Evolutionary conservation across 2,888 invertebrate genomes (phyloP), one percentile per base, ranked within the genome.

Genomic region (Patella pellucida): DNA sequence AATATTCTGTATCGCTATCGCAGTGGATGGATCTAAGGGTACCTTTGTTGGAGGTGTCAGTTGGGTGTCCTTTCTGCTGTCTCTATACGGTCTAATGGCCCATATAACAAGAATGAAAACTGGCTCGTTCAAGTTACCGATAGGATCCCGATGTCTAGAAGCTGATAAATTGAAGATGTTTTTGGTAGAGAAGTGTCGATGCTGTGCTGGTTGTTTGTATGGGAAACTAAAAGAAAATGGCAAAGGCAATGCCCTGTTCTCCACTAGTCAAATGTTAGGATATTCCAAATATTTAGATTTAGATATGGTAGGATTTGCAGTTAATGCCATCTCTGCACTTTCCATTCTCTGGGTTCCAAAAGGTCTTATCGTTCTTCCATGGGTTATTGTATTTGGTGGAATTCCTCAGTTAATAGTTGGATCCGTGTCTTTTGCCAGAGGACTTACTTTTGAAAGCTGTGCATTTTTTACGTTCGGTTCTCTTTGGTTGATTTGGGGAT

Each of bases 401-500:
- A 19, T 83, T 14, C 73, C 82, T 62, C 84, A 83, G 71, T 79
- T 83, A 73, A 76, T 78, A 52, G 82, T 84, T 0, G 85, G 84
- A 1, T 83, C 82, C 50, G 74, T 85, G 27, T 76, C 78, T n/a
- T 85, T 85, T 74, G 76, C 84, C 14, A 71, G 83, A 56, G 85
- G 85, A 0, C 67, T 82, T 51, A 83, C 84, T 31, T 84, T 85
- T 56, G 85, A 85, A 56, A 81, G 83, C 67, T 82, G 81, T 69
- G 78, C 82, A 3, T 84, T 83, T 77, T 74, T 84, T 52, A 80
- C 81, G 0, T 83, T 82, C 73, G 82, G 82, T 3, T 75, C 80
- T 1, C 77, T 85, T 31, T 85, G 85, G 85, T 69, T 82, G 12
- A 85, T 85, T 31, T 84, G 84, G 84, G 85, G 85, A 11, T 77